Conservation (phyloP, 2,113 vertebrate species). For the Istiophorus platypterus region DNA sequence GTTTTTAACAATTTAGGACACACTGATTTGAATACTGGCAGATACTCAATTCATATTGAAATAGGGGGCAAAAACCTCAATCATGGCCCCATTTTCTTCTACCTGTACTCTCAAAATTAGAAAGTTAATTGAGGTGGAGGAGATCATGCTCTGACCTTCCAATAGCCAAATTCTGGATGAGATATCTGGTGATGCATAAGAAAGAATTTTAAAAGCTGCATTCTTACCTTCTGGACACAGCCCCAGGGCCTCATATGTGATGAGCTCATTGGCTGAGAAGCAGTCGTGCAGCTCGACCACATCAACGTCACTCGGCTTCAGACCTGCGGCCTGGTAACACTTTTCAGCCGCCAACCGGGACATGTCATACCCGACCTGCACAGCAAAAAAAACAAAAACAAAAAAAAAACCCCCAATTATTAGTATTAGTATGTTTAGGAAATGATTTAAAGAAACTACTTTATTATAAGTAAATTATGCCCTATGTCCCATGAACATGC, state of each 20-base stretch:
- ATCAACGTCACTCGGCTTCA: slow-evolving; percentile 88
- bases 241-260: slow-evolving; percentile 96
- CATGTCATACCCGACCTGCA: slow-evolving; percentile 95
- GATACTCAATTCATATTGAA: neutral
- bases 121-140: neutral
- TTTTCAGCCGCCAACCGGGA: slow-evolving; percentile 87
- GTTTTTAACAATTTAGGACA: neutral
- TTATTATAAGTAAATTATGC: neutral
- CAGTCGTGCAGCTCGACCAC: slow-evolving; percentile 98
- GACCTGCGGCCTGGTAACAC: slow-evolving; percentile 87
- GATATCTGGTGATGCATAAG: neutral
- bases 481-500: too few relatives aligned
- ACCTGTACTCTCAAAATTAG: neutral
- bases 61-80: too few relatives aligned
- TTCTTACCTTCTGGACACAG: slow-evolving; percentile 92
- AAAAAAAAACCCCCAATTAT: too few relatives aligned
- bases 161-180: neutral
- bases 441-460: neutral
- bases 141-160: neutral
- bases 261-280: slow-evolving; percentile 94
- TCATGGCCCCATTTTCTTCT: neutral
- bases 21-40: neutral
- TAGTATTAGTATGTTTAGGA: neutral
- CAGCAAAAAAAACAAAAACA: neutral
- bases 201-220: neutral